Evolutionary conservation across 2,113 vertebrate species (phyloP).

Genomic region (Apistogramma diplotaenia): DNA sequence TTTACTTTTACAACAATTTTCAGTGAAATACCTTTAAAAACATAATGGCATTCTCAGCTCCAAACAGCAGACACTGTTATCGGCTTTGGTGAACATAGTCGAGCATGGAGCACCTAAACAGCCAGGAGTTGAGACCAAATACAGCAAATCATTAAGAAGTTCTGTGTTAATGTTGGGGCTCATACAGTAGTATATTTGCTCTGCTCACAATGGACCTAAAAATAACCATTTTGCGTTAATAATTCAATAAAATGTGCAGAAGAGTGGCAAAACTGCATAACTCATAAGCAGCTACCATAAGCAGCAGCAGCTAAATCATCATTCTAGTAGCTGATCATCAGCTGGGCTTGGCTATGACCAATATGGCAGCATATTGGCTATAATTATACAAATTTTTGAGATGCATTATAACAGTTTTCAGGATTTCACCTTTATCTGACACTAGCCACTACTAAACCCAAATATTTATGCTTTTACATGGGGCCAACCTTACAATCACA

Average conservation of each 20-base stretch:
- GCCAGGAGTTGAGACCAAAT: no score
- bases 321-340: not conserved
- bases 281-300: not conserved
- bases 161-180: no score
- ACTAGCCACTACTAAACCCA: no score
- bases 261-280: not conserved
- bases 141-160: no score
- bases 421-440: not conserved
- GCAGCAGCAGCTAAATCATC: not conserved
- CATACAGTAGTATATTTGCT: not conserved
- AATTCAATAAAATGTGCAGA: not conserved
- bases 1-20: no score
- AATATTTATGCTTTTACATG: accelerated
- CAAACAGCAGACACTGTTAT: no score
- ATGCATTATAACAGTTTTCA: not conserved
- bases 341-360: no score
- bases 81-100: no score
- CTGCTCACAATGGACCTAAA: not conserved
- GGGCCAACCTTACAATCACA: not conserved
- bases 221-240: not conserved
- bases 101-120: no score
- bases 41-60: no score
- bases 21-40: no score
- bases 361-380: no score
- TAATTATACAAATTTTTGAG: not conserved